phyloP scores from a whole-genome alignment of 2,888 invertebrate genomes.

The Thymelicus sylvestris region DNA sequence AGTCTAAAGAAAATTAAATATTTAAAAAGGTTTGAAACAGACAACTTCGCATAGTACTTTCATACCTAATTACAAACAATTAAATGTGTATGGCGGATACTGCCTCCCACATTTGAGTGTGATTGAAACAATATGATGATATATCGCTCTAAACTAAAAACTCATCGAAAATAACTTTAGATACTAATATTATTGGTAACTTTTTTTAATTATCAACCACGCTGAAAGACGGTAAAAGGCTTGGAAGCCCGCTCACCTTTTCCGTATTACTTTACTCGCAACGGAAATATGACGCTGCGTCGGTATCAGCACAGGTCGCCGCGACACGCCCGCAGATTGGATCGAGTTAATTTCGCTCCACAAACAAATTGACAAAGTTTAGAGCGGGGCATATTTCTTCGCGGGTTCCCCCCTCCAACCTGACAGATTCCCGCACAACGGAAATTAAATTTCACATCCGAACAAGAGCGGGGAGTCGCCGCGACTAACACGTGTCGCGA shows the following conservation, averaged over 20 bases:
- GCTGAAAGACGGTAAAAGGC: background rate
- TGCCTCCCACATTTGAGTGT: too few species aligned
- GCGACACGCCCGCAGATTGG: slow-evolving; percentile 77
- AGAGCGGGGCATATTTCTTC: slow-evolving; percentile 84
- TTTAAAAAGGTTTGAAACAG: too few species aligned
- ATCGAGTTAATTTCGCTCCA: slow-evolving; percentile 85
- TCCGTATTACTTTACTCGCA: slow-evolving; percentile 54
- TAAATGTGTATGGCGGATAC: too few species aligned
- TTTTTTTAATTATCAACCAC: background rate
- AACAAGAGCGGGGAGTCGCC: slow-evolving; percentile 78
- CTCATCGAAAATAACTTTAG: too few species aligned
- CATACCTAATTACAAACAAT: too few species aligned
- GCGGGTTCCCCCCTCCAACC: slow-evolving; percentile 60
- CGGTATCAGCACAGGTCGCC: slow-evolving; percentile 71
- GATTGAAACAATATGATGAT: too few species aligned
- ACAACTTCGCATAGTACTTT: too few species aligned
- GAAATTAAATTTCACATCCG: slow-evolving; percentile 85
- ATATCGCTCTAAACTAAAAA: too few species aligned
- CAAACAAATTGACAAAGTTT: slow-evolving; percentile 85
- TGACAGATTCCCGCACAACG: slow-evolving; percentile 80
- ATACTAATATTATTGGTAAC: too few species aligned
- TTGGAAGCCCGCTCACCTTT: slow-evolving; percentile 53
- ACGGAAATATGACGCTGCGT: slow-evolving; percentile 67
- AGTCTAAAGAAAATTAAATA: too few species aligned
- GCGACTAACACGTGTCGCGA: slow-evolving; percentile 66